Evolutionary conservation across 2,888 invertebrate genomes (phyloP).

Genomic region (Allacma fusca): DNA sequence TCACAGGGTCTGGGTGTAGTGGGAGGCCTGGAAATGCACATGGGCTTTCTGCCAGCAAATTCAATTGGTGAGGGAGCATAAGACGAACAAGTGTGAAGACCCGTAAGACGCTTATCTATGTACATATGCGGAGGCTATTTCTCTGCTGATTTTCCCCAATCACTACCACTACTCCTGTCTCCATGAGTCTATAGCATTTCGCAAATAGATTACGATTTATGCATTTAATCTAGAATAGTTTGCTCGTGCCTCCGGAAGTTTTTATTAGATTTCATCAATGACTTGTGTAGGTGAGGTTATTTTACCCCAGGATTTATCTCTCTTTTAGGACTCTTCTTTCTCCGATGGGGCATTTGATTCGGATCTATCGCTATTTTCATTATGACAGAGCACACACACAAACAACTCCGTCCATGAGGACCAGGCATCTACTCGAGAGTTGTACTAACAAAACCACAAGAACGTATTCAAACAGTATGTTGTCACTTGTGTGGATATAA

Average conservation of each 20-base stretch:
- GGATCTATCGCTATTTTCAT: background rate
- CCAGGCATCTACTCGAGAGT: background rate
- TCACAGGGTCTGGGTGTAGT: background rate
- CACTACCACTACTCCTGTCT: background rate
- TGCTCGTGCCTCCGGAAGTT: slow-evolving; percentile 15
- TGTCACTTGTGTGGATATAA: too few species aligned
- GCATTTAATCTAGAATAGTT: slow-evolving; percentile 9
- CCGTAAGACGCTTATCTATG: background rate
- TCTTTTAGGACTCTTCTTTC: background rate
- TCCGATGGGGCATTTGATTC: background rate
- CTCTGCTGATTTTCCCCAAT: background rate
- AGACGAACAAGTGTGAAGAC: background rate
- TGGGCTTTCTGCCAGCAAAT: background rate
- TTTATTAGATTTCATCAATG: slow-evolving; percentile 27
- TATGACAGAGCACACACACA: background rate
- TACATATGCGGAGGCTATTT: background rate
- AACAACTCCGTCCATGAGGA: background rate
- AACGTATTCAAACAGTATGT: too few species aligned
- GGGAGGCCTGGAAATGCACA: slow-evolving; percentile 1
- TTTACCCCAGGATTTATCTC: background rate
- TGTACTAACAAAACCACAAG: too few species aligned
- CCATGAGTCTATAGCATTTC: background rate
- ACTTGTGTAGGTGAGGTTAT: slow-evolving; percentile 4
- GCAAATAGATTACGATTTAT: background rate
- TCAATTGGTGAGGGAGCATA: slow-evolving; percentile 12